phyloP scores from a whole-genome alignment of 2,797 vertebrate species.

The Hyperoplus immaculatus region DNA sequence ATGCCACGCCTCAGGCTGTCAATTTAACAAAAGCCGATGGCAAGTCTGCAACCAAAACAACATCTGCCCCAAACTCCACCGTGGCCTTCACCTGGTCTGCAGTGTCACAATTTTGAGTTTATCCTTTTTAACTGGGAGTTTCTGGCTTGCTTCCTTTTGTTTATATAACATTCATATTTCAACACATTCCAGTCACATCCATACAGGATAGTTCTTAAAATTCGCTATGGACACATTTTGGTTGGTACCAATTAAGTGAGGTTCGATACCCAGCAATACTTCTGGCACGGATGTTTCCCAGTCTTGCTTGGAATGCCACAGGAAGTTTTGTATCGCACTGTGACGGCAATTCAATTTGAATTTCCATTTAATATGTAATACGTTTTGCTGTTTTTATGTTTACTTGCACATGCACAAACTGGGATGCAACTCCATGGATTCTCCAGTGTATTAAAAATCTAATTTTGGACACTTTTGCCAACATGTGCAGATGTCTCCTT shows the following conservation, averaged over 20 bases:
- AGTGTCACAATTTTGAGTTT: conserved; percentile 3
- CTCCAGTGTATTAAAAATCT: conserved; percentile 27
- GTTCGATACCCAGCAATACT: neutral
- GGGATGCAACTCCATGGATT: conserved; percentile 29
- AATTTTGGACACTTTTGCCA: conserved; percentile 37
- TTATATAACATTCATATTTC: too few relatives aligned
- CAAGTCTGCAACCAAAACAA: conserved; percentile 20
- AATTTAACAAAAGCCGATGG: conserved; percentile 51
- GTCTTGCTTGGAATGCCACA: neutral
- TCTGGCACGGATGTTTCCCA: neutral
- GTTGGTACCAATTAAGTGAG: neutral
- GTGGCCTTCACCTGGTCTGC: neutral
- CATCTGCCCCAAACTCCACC: conserved; percentile 4
- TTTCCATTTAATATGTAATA: conserved; percentile 15
- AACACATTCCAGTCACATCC: too few relatives aligned
- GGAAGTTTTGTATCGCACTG: conserved; percentile 3
- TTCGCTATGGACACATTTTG: too few relatives aligned
- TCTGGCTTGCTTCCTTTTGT: conserved; percentile 1
- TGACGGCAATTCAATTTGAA: conserved; percentile 17
- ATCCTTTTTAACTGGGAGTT: conserved; percentile 12
- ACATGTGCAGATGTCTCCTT: conserved; percentile 32
- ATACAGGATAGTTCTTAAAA: neutral
- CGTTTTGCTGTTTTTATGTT: conserved; percentile 16
- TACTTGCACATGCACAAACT: neutral
- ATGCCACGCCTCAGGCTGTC: conserved; percentile 43